Percentiles rank a stretch among this genome's conserved stretches.
phyloP scores from a whole-genome alignment of 2,888 invertebrate genomes.

The Aporophyla nigra region DNA sequence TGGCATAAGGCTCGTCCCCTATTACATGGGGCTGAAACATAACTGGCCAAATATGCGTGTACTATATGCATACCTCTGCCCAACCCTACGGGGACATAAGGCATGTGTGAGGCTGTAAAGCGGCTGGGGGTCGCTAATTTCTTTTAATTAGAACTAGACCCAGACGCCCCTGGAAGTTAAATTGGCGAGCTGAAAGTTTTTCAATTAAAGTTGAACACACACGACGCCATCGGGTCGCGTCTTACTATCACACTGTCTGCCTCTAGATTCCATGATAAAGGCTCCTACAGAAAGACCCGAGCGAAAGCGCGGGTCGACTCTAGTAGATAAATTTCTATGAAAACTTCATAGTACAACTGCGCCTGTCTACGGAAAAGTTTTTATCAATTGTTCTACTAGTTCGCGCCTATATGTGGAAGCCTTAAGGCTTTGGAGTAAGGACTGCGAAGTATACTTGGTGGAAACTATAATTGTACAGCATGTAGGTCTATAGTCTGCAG shows the following conservation, averaged over 20 bases:
- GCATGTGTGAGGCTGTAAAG: neutral
- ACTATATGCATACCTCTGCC: too few relatives aligned
- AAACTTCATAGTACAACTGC: neutral
- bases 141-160: conserved; percentile 30
- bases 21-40: too few relatives aligned
- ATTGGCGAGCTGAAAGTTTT: conserved; percentile 43
- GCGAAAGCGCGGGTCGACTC: neutral
- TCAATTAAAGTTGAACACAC: conserved; percentile 49
- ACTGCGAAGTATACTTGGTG: neutral
- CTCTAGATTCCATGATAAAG: conserved; percentile 5
- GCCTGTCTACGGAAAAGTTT: neutral
- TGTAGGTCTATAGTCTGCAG: neutral
- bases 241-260: neutral
- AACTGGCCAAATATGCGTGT: too few relatives aligned
- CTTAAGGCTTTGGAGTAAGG: neutral
- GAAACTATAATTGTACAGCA: neutral
- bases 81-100: too few relatives aligned
- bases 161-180: conserved; percentile 18
- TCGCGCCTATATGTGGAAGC: neutral
- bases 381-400: neutral
- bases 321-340: too few relatives aligned
- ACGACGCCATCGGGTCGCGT: neutral
- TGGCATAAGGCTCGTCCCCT: too few relatives aligned
- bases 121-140: neutral
- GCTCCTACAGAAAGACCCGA: neutral